A percentile compares a stretch with the other conserved stretches of the same genome.
Evolutionary conservation across 2,888 invertebrate species (phyloP).

Genomic region (Cantharis rustica): DNA sequence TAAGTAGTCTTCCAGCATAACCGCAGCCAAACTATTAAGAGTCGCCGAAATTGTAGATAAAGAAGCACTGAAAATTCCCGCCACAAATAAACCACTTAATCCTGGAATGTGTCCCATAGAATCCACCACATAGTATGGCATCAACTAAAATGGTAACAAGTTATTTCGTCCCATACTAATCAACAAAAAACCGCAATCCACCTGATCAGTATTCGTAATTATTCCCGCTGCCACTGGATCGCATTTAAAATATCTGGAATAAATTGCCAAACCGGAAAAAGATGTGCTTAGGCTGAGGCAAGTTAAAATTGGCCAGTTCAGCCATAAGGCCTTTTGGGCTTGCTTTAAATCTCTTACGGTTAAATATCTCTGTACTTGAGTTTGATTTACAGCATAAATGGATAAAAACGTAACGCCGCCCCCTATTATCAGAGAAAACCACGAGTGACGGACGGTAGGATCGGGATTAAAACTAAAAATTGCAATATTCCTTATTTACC

Average conservation of each 20-base stretch:
- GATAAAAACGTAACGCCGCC: constrained; percentile 80
- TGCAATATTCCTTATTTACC: not conserved
- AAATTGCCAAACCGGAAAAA: constrained; percentile 76
- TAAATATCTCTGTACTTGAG: constrained; percentile 76
- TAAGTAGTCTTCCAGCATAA: constrained; percentile 86
- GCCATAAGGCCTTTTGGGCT: constrained; percentile 76
- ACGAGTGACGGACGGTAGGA: constrained; percentile 81
- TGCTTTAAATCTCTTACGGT: constrained; percentile 72
- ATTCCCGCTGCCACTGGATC: constrained; percentile 72
- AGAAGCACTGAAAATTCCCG: constrained; percentile 90
- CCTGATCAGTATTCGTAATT: constrained; percentile 73
- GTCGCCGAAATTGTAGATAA: constrained; percentile 91
- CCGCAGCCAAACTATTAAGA: constrained; percentile 88
- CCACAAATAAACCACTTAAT: constrained; percentile 85
- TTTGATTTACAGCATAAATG: constrained; percentile 86
- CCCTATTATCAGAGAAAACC: constrained; percentile 83
- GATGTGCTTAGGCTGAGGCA: constrained; percentile 75
- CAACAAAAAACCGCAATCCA: constrained; percentile 26
- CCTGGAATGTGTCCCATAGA: constrained; percentile 76
- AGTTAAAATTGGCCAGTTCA: constrained; percentile 80
- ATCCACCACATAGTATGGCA: constrained; percentile 80
- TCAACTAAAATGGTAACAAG: constrained; percentile 54
- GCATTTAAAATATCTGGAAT: constrained; percentile 79
- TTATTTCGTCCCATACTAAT: not conserved
- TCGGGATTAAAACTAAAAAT: constrained; percentile 71